phyloP scores from a whole-genome alignment of 2,888 invertebrate species.

The Theretra japonica region DNA sequence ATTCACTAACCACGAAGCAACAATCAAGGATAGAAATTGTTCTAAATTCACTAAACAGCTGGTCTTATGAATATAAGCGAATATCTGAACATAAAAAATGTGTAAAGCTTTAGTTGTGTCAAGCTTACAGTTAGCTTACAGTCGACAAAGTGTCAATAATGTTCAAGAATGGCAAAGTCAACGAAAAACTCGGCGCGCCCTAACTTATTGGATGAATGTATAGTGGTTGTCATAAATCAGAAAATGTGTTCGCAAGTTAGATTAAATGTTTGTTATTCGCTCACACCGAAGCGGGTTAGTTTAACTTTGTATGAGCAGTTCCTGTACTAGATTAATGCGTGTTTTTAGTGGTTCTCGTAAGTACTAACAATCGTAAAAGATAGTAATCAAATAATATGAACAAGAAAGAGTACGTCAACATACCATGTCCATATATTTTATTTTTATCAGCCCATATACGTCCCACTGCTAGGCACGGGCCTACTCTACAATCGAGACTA shows the following conservation, averaged over 20 bases:
- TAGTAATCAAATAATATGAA: neutral
- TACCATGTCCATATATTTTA: too few species aligned
- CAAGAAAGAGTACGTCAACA: too few species aligned
- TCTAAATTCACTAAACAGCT: too few species aligned
- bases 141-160: slow-evolving; percentile 20
- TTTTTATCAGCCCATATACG: too few species aligned
- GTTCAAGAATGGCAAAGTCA: neutral
- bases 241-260: slow-evolving; percentile 27
- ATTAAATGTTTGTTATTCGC: slow-evolving; percentile 26
- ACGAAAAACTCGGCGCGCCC: slow-evolving; percentile 17
- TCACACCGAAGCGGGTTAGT: slow-evolving; percentile 9
- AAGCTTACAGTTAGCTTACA: neutral
- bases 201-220: slow-evolving; percentile 24
- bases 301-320: slow-evolving; percentile 6
- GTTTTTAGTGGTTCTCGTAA: neutral
- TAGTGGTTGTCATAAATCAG: slow-evolving; percentile 27
- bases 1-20: too few species aligned
- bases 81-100: neutral
- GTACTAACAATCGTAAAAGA: neutral
- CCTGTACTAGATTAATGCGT: slow-evolving; percentile 8
- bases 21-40: too few species aligned
- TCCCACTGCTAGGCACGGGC: too few species aligned
- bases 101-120: neutral
- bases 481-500: too few species aligned
- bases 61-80: neutral